A percentile compares a stretch with the other conserved stretches of the same genome.
phyloP scores from a whole-genome alignment of 2,888 invertebrate species.

The Drosophila nigritarsus region DNA sequence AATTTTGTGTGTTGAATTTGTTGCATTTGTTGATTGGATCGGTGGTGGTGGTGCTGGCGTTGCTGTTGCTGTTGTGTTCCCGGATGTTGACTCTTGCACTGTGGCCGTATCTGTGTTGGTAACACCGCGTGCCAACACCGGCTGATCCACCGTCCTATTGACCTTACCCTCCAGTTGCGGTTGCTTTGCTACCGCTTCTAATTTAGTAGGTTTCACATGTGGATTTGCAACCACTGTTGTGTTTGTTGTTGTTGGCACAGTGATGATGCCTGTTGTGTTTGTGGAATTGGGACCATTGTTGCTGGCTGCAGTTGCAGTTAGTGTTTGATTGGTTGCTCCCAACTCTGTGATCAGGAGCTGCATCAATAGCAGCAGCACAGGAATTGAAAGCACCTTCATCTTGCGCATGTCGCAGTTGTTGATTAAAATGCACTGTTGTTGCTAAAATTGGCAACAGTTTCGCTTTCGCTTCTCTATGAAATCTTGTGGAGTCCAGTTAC shows the following conservation, averaged over 20 bases:
- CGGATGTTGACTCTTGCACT: neutral
- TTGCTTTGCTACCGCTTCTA: constrained; percentile 6
- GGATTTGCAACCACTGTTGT: constrained; percentile 6
- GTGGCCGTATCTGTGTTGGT: constrained; percentile 34
- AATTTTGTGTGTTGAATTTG: constrained; percentile 22
- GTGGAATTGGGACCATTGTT: constrained; percentile 8
- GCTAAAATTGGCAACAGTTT: constrained; percentile 19
- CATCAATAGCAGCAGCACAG: constrained; percentile 41
- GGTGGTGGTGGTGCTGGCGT: neutral
- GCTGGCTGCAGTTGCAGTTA: constrained; percentile 4
- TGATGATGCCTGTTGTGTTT: constrained; percentile 15
- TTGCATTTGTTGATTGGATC: constrained; percentile 14
- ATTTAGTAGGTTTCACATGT: constrained; percentile 2
- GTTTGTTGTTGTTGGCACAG: constrained; percentile 3
- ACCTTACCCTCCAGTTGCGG: constrained; percentile 7
- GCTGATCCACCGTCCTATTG: constrained; percentile 9
- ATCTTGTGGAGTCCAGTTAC: constrained; percentile 21
- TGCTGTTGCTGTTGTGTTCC: constrained; percentile 4
- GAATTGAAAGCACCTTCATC: constrained; percentile 43
- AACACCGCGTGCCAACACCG: constrained; percentile 32
- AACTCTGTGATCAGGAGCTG: constrained; percentile 15
- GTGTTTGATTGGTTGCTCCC: constrained; percentile 8
- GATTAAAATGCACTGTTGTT: constrained; percentile 9
- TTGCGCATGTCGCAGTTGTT: neutral
- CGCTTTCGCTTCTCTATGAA: constrained; percentile 25